Base-by-base conservation (phyloP, 2,888 invertebrate genomes). In the Altica lythri region DNA sequence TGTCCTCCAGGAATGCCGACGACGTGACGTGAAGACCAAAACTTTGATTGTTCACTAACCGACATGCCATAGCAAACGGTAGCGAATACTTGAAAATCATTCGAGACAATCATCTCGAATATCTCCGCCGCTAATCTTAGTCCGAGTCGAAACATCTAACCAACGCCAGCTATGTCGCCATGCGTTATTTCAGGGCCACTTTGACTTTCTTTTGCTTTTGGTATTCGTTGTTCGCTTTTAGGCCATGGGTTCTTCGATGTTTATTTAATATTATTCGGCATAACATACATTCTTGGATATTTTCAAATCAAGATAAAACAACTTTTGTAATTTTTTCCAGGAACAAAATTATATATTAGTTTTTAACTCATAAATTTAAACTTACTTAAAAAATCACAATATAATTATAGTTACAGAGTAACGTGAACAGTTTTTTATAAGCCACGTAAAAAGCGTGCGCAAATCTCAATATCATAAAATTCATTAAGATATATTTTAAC, bases 1-100 rank as follows among this genome's bases (percentile, higher is more conserved):
- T 60, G 62, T 65, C 62, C 65, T 54, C 30, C 37, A 58, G 66
- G 70, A 71, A 72, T 71, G 70, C 67, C 68, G 69, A 68, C 69
- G 70, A 69, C 70, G 71, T 70, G 70, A 71, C 62, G 62, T 62
- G 68, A 63, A 68, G 63, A 65, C 62, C 50, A 57, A 60, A 49
- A 58, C 60, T 58, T 60, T 60, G 60, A 60, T 60, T 60, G 57
- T 54, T 48, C 49, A 34, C 42, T 34, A 34, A 49, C 55, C 55
- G 57, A 57, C 55, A 55, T 55, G 46, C 55, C 51, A 34, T 27
- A 10, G 49, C 52, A 47, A 55, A 55, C 60, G 53, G 60, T 60
- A 57, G 60, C 60, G 47, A 52, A 55, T 60, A 52, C 52, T 55
- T 46, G 35, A 47, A 38, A 50, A 45, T 32, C 55, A 54, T 49